Conservation (phyloP, 1,140 invertebrate genomes). For the Lethrus apterus region DNA sequence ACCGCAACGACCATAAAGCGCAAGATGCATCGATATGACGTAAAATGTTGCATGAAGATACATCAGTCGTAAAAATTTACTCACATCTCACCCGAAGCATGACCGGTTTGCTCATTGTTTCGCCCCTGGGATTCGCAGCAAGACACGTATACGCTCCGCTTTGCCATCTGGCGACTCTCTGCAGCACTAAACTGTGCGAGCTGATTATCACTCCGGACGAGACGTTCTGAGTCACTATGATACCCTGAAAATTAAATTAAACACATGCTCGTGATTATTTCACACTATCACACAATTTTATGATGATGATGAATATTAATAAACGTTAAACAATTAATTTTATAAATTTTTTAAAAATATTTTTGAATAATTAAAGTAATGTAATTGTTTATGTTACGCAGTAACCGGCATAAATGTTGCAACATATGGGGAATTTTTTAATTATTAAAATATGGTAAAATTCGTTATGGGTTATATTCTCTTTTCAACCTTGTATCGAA, state of each 20-base stretch:
- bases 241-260: constrained; percentile 56
- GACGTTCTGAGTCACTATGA: constrained; percentile 69
- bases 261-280: no score
- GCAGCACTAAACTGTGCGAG: constrained; percentile 77
- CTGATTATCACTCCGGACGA: constrained; percentile 80
- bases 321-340: not conserved
- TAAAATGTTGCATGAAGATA: no score
- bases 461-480: no score
- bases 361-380: no score
- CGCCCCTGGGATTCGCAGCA: constrained; percentile 72
- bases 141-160: constrained; percentile 77
- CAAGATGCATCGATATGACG: no score
- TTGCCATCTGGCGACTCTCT: constrained; percentile 72
- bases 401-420: no score
- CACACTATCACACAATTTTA: not conserved
- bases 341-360: no score
- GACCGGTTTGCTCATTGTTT: constrained; percentile 71
- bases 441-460: no score
- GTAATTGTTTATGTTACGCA: no score
- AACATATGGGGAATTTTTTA: no score
- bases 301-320: not conserved
- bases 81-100: constrained; percentile 76
- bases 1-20: no score
- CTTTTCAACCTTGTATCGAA: no score
- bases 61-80: constrained; percentile 45